Base-by-base conservation (phyloP, 2,797 vertebrate genomes). In the Aplochiton taeniatus region DNA sequence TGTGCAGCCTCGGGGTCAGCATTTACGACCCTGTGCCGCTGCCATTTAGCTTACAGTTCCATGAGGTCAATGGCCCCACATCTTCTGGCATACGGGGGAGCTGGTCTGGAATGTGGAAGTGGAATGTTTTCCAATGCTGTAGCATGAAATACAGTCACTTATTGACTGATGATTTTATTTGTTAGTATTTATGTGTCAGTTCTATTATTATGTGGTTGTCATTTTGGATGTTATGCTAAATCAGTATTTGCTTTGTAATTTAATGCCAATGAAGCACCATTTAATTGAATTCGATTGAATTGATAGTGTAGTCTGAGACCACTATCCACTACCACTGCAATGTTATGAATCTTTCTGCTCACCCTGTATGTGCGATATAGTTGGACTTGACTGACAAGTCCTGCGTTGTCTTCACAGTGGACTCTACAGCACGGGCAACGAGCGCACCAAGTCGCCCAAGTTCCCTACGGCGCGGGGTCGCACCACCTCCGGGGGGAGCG, bases 381-480 rank as follows among this genome's bases (percentile, higher is more conserved):
- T 31, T 31, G 2, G 31, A 31, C 31, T 31, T 31, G 6, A 31
- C 31, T 31, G 31, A 31, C 3, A 2, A 31, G 31, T 31, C 31
- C 51, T 46, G 51, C 65, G 50, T 68, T 58, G 70, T 63, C 46
- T 56, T 50, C 61, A 45, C 64, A 95, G 94, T 49, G 93, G 95
- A 8, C 85, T 96, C 42, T 96, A 93, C 74, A 93, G 92, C 87
- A 93, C 92, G 69, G 81, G 92, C 76, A 90, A 52, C 47, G 94
- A 95, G 64, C 87, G 90, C 66, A 93, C 81, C 49, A 94, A 91
- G 79, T 95, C 95, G 44, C 94, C 94, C 6, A 95, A 95, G 81
- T 95, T 95, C 77, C 92, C 92, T n/a, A 88, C 79, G 42, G 64
- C 89, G 0, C 88, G 91, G n/a, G 85, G 85, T 44, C 87, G 90